Base-by-base conservation (phyloP, 2,113 vertebrate genomes). In the Nibea coibor region DNA sequence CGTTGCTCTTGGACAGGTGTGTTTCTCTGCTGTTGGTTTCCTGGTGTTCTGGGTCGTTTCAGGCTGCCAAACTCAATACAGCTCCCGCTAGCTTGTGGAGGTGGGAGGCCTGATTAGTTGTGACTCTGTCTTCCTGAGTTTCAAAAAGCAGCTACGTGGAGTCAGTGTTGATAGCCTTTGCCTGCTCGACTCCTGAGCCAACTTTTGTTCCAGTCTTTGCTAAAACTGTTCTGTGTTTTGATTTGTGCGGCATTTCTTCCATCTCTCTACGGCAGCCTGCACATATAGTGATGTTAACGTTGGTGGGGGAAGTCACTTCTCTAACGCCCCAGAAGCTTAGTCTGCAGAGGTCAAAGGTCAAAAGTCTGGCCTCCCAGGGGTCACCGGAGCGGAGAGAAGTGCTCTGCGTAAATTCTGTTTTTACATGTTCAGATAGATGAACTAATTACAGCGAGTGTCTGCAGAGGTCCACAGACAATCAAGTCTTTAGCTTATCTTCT, bases 401-500 rank as follows among this genome's bases (percentile, higher is more conserved):
- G 65, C 20, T 59, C 56, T 73, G 82, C 82, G 78, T 84, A 78
- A 77, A 80, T 86, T 82, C 65, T 54, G 85, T 75, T 75, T 87
- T 59, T 88, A 85, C 81, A 80, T 86, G 88, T 82, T 78, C 62
- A 81, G 88, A 85, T 89, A 89, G 90, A 91, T 87, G 66, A 88
- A 83, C 75, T 85, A 89, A 92, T 94, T 92, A 91, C 74, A 66
- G 83, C 10, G 24, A 74, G 83, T 66, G 77, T 85, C 73, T 56
- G 81, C 58, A 7, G 76, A 86, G 75, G 73, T 84, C 83, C 69
- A 15, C 81, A 81, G 76, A 90, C 87, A 89, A 88, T 89, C 79
- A 72, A 75, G 89, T 85, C 81, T 88, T 89, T 80, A 93, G 84
- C 85, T 83, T 92, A 93, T 94, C 91, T 85, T 68, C 84, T 80